Evolutionary conservation across 1,140 invertebrate genomes (phyloP).

Genomic region (Elymnias hypermnestra): DNA sequence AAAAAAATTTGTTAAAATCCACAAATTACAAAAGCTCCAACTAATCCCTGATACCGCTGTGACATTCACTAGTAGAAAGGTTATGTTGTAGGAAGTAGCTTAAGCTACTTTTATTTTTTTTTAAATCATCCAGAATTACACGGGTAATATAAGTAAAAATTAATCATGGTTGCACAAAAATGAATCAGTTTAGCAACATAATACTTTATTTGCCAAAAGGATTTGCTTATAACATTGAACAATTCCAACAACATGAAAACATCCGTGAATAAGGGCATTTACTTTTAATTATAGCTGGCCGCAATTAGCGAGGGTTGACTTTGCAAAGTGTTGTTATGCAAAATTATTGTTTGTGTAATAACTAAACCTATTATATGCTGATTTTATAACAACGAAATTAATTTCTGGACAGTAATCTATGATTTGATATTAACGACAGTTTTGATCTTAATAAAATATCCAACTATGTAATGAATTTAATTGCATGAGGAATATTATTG

Average conservation of each 20-base stretch:
- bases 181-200: not conserved
- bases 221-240: not conserved
- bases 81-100: no score
- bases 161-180: not conserved
- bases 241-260: not conserved
- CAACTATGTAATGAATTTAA: no score
- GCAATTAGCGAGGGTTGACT: not conserved
- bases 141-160: not conserved
- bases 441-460: no score
- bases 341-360: not conserved
- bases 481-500: no score
- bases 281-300: conserved; percentile 2
- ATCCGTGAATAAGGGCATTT: not conserved
- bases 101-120: no score
- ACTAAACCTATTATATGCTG: not conserved
- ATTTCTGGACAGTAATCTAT: no score
- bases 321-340: not conserved
- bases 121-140: no score
- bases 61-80: no score
- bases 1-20: no score
- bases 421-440: no score
- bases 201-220: not conserved
- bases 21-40: no score
- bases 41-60: no score
- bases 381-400: not conserved